Evolutionary conservation across 2,888 invertebrate genomes (phyloP).

Genomic region (Kryphioiulus occultus): DNA sequence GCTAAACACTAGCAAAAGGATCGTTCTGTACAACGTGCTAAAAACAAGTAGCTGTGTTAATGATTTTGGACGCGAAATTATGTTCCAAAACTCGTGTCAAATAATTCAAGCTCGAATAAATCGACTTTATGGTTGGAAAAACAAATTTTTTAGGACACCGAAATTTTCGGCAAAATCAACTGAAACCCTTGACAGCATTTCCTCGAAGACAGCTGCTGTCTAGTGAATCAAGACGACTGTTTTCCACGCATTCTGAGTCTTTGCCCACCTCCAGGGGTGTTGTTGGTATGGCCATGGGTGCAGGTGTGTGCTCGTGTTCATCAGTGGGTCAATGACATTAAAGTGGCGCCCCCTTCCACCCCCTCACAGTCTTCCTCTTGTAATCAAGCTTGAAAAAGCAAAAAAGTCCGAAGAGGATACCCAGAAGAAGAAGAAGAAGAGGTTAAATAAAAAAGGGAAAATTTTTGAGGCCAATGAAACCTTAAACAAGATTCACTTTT

Average conservation of each 20-base stretch:
- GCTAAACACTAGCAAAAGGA: too few relatives aligned
- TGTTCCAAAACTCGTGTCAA: too few relatives aligned
- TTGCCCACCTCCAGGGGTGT: not conserved
- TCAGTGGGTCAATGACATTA: slow-evolving; percentile 40
- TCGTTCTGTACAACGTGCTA: too few relatives aligned
- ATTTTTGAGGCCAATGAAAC: slow-evolving; percentile 40
- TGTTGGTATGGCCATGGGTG: slow-evolving; percentile 33
- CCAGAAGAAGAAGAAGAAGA: slow-evolving; percentile 37
- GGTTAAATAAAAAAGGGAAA: slow-evolving; percentile 13
- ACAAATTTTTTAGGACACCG: too few relatives aligned
- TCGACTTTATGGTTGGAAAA: too few relatives aligned
- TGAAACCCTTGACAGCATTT: not conserved
- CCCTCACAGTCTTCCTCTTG: slow-evolving; percentile 30
- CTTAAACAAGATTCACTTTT: slow-evolving; percentile 40
- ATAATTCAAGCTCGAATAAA: too few relatives aligned
- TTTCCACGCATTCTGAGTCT: too few relatives aligned
- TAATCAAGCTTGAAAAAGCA: slow-evolving; percentile 31
- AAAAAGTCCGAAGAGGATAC: slow-evolving; percentile 35
- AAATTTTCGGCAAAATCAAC: too few relatives aligned
- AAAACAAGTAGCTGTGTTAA: too few relatives aligned
- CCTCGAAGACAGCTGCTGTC: not conserved
- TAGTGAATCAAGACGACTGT: not conserved
- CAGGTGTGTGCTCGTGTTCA: slow-evolving; percentile 6
- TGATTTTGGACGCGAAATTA: too few relatives aligned
- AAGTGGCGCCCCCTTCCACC: slow-evolving; percentile 33